Conservation (phyloP, 2,113 vertebrate genomes). For the Phalacrocorax aristotelis region DNA sequence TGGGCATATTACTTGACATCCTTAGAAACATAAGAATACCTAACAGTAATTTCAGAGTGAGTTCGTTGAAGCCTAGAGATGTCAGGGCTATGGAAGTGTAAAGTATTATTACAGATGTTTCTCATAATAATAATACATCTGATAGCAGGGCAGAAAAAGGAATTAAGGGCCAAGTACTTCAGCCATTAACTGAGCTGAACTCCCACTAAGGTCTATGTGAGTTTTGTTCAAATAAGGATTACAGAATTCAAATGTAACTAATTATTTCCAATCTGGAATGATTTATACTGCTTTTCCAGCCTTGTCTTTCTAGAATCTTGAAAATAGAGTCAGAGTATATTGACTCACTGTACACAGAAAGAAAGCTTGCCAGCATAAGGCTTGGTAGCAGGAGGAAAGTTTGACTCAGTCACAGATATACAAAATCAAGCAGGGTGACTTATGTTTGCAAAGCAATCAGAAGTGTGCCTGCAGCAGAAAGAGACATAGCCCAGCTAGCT, state of each 20-base stretch:
- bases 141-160: constrained; percentile 62
- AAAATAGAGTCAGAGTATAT: constrained; percentile 34
- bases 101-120: constrained; percentile 67
- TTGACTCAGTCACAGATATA: constrained; percentile 9
- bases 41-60: constrained; percentile 30
- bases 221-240: constrained; percentile 66
- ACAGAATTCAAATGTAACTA: constrained; percentile 58
- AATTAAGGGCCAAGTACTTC: constrained; percentile 66
- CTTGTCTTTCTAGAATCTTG: constrained; percentile 63
- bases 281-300: constrained; percentile 61
- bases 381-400: constrained; percentile 35
- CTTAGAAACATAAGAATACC: constrained; percentile 13
- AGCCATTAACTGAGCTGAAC: constrained; percentile 57
- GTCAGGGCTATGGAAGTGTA: constrained; percentile 53
- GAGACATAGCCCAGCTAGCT: neutral
- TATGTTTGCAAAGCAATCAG: neutral
- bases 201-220: constrained; percentile 59
- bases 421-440: neutral
- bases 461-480: neutral
- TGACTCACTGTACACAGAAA: constrained; percentile 35
- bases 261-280: constrained; percentile 60
- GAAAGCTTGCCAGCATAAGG: neutral
- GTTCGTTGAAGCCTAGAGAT: constrained; percentile 49
- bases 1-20: constrained; percentile 24
- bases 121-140: constrained; percentile 59